These are phyloP conservation scores for Cheracebus regulus DNA, from an alignment of 2,797 vertebrate species.

Conservation along the genomic window DNA sequence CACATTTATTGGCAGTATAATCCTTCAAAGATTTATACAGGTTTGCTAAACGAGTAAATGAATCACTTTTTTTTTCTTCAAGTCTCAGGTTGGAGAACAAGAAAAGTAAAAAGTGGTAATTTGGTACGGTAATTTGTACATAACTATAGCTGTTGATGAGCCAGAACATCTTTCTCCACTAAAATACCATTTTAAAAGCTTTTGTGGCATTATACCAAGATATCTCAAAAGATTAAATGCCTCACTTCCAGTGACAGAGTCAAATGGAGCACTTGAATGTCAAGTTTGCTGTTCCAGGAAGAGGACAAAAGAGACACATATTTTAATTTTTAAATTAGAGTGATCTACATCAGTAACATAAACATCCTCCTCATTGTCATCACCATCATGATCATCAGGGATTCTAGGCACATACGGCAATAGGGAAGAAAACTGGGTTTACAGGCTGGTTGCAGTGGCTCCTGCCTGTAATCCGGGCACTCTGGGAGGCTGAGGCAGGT, in stretches of 20 bases:
- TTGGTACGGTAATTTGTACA: neutral
- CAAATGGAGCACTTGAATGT: neutral
- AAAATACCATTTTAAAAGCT: conserved; percentile 61
- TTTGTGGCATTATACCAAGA: conserved; percentile 29
- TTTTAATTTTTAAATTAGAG: conserved; percentile 35
- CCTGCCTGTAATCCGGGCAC: neutral
- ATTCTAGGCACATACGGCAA: neutral
- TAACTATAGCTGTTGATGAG: neutral
- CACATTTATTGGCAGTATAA: neutral
- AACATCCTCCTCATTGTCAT: neutral
- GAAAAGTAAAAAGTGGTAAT: neutral
- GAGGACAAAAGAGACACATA: conserved; percentile 36
- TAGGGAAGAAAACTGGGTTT: neutral
- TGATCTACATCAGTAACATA: neutral
- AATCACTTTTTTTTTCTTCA: neutral
- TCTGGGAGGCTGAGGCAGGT: neutral
- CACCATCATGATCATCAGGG: neutral
- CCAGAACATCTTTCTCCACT: neutral
- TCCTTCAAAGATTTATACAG: neutral
- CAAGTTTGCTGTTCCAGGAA: conserved; percentile 16
- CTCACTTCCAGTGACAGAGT: neutral
- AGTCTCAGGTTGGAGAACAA: neutral
- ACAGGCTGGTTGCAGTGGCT: neutral
- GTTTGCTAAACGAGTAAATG: conserved; percentile 5
- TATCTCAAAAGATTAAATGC: conserved; percentile 22